Percentiles rank a stretch among this genome's conserved stretches.
phyloP scores from a whole-genome alignment of 30 jellyfish, hydroid and myxozoan species.

The Cassiopea xamachana region DNA sequence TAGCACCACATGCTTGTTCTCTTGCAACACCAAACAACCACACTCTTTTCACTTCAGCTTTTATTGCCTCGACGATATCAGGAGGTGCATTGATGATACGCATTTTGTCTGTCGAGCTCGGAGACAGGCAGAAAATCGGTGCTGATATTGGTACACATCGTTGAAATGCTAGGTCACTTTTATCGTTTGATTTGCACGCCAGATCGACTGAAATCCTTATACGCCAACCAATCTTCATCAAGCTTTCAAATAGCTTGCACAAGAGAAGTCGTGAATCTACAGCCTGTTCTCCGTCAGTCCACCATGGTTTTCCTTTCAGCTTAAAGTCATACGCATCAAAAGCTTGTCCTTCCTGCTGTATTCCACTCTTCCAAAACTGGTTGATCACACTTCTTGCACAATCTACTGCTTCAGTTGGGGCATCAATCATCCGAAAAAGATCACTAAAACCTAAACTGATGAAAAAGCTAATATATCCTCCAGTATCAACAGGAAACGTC shows the following conservation, averaged over 20 bases:
- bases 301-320: conserved; percentile 82
- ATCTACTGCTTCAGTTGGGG: conserved; percentile 22
- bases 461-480: conserved; percentile 6
- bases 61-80: conserved; percentile 12
- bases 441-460: conserved; percentile 41
- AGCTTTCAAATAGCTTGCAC: conserved; percentile 47
- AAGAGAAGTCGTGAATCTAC: conserved; percentile 45
- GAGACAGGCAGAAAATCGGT: conserved; percentile 45
- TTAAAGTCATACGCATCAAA: conserved; percentile 36
- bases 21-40: conserved; percentile 52
- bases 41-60: conserved; percentile 24
- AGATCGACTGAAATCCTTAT: conserved; percentile 45
- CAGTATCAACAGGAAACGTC: background rate
- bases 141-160: conserved; percentile 53
- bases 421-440: conserved; percentile 57
- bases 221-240: conserved; percentile 62
- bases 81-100: conserved; percentile 65
- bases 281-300: conserved; percentile 20
- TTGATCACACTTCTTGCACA: conserved; percentile 18
- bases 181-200: conserved; percentile 33
- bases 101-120: conserved; percentile 45
- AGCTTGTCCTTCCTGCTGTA: conserved; percentile 23
- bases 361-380: conserved; percentile 33
- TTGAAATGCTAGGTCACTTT: conserved; percentile 37
- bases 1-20: background rate